phyloP scores from a whole-genome alignment of 2,797 vertebrate genomes.

The Melanotaenia nigrans region DNA sequence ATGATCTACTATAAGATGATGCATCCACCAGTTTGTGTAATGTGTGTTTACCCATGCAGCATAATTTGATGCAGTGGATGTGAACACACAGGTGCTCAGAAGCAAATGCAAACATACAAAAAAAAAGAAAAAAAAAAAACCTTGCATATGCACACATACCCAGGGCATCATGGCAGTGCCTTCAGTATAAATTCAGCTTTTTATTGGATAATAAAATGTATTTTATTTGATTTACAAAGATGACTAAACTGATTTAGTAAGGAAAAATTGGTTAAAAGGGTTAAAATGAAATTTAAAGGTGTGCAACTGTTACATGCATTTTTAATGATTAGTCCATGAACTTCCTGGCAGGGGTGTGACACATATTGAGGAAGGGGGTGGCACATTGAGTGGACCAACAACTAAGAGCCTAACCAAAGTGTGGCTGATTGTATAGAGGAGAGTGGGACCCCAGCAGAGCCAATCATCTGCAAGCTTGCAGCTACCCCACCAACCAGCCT shows the following conservation, averaged over 20 bases:
- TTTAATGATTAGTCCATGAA: background rate
- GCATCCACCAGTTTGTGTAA: constrained; percentile 19
- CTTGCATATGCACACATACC: background rate
- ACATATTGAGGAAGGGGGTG: background rate
- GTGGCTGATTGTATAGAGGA: background rate
- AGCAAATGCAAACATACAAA: background rate
- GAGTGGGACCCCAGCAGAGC: background rate
- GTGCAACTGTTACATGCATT: background rate
- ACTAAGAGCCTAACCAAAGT: background rate
- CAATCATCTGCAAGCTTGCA: background rate
- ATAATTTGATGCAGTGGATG: background rate
- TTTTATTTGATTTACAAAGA: background rate
- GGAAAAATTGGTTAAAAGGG: background rate
- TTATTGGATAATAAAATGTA: constrained; percentile 5
- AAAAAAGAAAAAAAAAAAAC: background rate
- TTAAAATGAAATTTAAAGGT: background rate
- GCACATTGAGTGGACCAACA: background rate
- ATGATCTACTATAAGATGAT: constrained; percentile 39
- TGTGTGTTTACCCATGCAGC: constrained; percentile 8
- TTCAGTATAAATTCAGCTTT: constrained; percentile 16
- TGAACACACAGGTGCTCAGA: background rate
- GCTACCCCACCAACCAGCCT: background rate
- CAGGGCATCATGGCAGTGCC: constrained; percentile 3
- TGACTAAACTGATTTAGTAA: background rate
- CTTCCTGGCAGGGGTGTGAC: background rate